phyloP scores from a whole-genome alignment of 2,797 vertebrate species.

The Danio choprae region DNA sequence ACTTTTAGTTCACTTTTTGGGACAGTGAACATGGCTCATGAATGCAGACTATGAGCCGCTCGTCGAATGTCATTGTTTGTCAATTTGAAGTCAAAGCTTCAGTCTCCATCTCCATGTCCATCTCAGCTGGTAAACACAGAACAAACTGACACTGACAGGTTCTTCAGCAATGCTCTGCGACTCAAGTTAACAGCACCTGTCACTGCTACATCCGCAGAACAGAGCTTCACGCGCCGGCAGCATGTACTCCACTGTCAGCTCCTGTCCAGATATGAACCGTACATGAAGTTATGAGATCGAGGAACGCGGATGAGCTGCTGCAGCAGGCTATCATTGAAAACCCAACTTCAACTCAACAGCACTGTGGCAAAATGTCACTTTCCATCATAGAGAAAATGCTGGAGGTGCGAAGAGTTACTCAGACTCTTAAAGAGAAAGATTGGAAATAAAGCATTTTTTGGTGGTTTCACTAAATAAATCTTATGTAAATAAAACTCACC shows the following conservation, averaged over 20 bases:
- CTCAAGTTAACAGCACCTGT: conserved; percentile 55
- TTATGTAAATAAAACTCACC: too few relatives aligned
- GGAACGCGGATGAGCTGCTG: background rate
- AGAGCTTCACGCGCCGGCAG: conserved; percentile 18
- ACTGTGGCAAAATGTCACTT: background rate
- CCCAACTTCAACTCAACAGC: background rate
- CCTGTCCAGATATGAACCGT: background rate
- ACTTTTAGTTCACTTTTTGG: too few relatives aligned
- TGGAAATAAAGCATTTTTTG: too few relatives aligned
- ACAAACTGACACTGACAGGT: conserved; percentile 60
- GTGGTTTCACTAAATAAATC: too few relatives aligned
- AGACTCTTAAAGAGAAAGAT: too few relatives aligned
- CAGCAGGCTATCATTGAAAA: conserved; percentile 6
- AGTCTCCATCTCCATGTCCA: conserved; percentile 1
- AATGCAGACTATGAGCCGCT: too few relatives aligned
- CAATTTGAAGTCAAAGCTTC: background rate
- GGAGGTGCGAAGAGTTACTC: too few relatives aligned
- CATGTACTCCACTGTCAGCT: conserved; percentile 43
- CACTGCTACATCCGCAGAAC: conserved; percentile 5
- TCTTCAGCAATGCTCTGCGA: conserved; percentile 56
- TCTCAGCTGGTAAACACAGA: conserved; percentile 4
- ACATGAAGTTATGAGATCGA: background rate
- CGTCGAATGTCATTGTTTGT: background rate
- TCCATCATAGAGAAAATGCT: background rate
- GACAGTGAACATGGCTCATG: too few relatives aligned